phyloP scores from a whole-genome alignment of 2,113 vertebrate genomes.

The Triplophysa rosa region DNA sequence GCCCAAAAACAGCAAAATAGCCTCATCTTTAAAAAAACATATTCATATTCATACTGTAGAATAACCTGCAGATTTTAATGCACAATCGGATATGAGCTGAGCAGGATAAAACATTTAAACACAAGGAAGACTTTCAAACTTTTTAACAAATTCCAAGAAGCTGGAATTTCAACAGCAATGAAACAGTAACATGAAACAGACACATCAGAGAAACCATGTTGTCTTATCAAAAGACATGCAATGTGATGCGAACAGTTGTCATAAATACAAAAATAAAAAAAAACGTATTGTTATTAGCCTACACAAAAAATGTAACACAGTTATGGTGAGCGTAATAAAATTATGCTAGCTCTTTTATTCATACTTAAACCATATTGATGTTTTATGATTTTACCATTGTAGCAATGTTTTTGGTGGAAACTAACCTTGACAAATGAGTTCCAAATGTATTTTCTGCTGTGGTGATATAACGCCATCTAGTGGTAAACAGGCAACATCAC shows the following conservation, averaged over 20 bases:
- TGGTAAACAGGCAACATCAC: constrained; percentile 44
- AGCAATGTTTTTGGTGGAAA: background rate
- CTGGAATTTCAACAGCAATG: too few species aligned
- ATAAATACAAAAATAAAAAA: background rate
- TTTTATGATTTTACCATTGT: background rate
- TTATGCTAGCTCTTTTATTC: background rate
- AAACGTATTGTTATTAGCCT: too few species aligned
- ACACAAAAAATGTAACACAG: too few species aligned
- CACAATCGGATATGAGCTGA: too few species aligned
- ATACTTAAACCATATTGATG: background rate
- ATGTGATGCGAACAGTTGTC: background rate
- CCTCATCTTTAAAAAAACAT: too few species aligned
- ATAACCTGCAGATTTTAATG: too few species aligned
- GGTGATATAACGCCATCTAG: constrained; percentile 59
- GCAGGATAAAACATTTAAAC: too few species aligned
- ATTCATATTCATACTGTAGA: too few species aligned
- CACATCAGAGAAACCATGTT: background rate
- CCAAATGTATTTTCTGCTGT: constrained; percentile 2
- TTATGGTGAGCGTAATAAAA: background rate
- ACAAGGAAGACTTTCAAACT: too few species aligned
- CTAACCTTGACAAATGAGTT: background rate
- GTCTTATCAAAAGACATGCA: background rate
- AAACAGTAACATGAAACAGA: too few species aligned
- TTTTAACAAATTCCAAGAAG: too few species aligned
- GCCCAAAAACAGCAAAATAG: too few species aligned